phyloP scores from a whole-genome alignment of 2,797 vertebrate genomes.

The Hyperoplus lanceolatus region DNA sequence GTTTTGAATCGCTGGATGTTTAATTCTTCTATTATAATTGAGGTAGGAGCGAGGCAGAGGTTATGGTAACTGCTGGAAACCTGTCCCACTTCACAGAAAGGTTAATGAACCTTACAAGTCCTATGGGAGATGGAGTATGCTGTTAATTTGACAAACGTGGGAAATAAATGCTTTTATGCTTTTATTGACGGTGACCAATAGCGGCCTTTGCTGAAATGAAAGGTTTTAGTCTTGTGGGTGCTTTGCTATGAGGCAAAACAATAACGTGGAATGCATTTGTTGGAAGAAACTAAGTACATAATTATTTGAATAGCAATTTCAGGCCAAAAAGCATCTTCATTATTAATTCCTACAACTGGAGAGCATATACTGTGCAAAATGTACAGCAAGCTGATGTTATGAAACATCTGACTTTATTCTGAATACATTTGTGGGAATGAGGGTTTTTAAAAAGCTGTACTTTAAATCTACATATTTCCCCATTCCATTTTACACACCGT shows the following conservation, averaged over 20 bases:
- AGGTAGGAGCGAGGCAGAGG: slow-evolving; percentile 88
- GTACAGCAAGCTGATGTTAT: slow-evolving; percentile 80
- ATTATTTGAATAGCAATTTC: slow-evolving; percentile 90
- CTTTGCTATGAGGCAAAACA: slow-evolving; percentile 88
- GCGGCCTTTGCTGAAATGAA: slow-evolving; percentile 91
- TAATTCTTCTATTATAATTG: slow-evolving; percentile 93
- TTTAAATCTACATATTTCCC: slow-evolving; percentile 79
- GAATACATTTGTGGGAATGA: slow-evolving; percentile 80
- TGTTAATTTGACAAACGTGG: slow-evolving; percentile 92
- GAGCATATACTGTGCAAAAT: slow-evolving; percentile 83
- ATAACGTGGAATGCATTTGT: slow-evolving; percentile 90
- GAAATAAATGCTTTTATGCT: slow-evolving; percentile 93
- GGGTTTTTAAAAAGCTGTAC: slow-evolving; percentile 70
- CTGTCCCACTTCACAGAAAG: slow-evolving; percentile 89
- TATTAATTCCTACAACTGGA: slow-evolving; percentile 89
- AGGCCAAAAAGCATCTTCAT: slow-evolving; percentile 90
- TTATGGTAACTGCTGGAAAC: slow-evolving; percentile 90
- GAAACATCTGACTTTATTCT: slow-evolving; percentile 73
- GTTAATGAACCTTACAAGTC: slow-evolving; percentile 90
- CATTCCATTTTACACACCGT: slow-evolving; percentile 69
- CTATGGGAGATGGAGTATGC: slow-evolving; percentile 92
- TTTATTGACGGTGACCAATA: slow-evolving; percentile 91
- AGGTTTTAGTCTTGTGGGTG: slow-evolving; percentile 91
- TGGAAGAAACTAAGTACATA: slow-evolving; percentile 92
- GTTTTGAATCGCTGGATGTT: slow-evolving; percentile 87